Percentiles rank a stretch among this genome's conserved stretches.
phyloP scores from a whole-genome alignment of 2,888 invertebrate species.

The Pteria penguin region DNA sequence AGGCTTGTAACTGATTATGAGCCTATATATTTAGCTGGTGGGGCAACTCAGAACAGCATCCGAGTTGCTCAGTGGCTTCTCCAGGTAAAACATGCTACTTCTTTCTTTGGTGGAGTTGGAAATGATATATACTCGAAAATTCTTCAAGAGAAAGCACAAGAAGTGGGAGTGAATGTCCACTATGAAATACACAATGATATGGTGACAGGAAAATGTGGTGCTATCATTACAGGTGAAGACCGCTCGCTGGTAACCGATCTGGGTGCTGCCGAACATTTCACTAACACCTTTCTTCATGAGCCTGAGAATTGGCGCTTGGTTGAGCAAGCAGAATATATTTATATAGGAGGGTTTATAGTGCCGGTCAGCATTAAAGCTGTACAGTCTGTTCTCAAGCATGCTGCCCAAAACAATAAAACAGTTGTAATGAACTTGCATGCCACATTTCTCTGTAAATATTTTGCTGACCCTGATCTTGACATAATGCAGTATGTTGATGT shows the following conservation, averaged over 20 bases:
- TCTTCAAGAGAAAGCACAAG: slow-evolving; percentile 87
- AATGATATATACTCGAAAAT: slow-evolving; percentile 92
- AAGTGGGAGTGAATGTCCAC: slow-evolving; percentile 90
- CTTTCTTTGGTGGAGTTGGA: slow-evolving; percentile 97
- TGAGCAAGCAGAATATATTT: slow-evolving; percentile 89
- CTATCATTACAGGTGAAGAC: slow-evolving; percentile 90
- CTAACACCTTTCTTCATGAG: slow-evolving; percentile 86
- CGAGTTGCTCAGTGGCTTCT: slow-evolving; percentile 96
- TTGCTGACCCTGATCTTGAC: slow-evolving; percentile 88
- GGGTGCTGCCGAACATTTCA: slow-evolving; percentile 95
- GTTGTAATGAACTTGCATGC: slow-evolving; percentile 98
- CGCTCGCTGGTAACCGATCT: slow-evolving; percentile 97
- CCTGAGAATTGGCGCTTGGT: slow-evolving; percentile 87
- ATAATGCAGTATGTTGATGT: slow-evolving; percentile 95
- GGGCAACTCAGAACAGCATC: slow-evolving; percentile 95
- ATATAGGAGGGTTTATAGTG: slow-evolving; percentile 96
- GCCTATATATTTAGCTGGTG: slow-evolving; percentile 94
- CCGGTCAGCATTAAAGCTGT: slow-evolving; percentile 95
- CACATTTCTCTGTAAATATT: slow-evolving; percentile 94
- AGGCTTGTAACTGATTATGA: slow-evolving; percentile 82
- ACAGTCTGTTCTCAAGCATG: slow-evolving; percentile 89
- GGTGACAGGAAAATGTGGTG: slow-evolving; percentile 96
- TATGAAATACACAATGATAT: slow-evolving; percentile 87
- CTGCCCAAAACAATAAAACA: slow-evolving; percentile 86
- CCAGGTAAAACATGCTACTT: slow-evolving; percentile 87